A percentile compares a stretch with the other conserved stretches of the same genome.
Conservation (phyloP, 1,140 invertebrate species). For the Colletes gigas region DNA sequence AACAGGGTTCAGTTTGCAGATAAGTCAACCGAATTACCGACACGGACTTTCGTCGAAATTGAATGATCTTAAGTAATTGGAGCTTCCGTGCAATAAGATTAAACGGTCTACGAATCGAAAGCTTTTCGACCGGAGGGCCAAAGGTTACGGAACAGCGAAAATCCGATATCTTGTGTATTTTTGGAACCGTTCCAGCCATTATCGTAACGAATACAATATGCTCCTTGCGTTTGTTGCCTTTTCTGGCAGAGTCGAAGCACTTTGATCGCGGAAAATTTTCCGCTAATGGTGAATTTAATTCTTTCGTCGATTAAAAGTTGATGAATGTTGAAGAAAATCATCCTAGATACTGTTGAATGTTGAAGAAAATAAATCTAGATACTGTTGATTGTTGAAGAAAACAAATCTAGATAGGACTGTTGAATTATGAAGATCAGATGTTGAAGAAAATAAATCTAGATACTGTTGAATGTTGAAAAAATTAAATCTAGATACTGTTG, state of each 20-base stretch:
- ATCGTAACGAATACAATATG: background rate
- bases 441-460: too few relatives aligned
- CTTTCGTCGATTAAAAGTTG: background rate
- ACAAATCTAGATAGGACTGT: too few relatives aligned
- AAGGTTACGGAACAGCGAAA: slow-evolving; percentile 6
- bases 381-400: too few relatives aligned
- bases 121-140: background rate
- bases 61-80: slow-evolving; percentile 24
- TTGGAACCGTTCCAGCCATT: slow-evolving; percentile 13
- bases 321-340: too few relatives aligned
- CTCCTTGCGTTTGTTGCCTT: background rate
- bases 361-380: too few relatives aligned
- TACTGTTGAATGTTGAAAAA: too few relatives aligned
- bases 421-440: too few relatives aligned
- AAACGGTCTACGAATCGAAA: slow-evolving; percentile 5
- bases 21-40: slow-evolving; percentile 5
- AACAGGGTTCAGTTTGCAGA: background rate
- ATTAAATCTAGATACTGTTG: too few relatives aligned
- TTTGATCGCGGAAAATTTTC: background rate
- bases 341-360: too few relatives aligned
- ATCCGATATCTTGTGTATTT: slow-evolving; percentile 9
- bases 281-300: background rate
- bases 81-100: slow-evolving; percentile 14
- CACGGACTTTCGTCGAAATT: background rate
- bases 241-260: background rate